phyloP scores from a whole-genome alignment of 2,888 invertebrate genomes.

The Terebella lapidaria region DNA sequence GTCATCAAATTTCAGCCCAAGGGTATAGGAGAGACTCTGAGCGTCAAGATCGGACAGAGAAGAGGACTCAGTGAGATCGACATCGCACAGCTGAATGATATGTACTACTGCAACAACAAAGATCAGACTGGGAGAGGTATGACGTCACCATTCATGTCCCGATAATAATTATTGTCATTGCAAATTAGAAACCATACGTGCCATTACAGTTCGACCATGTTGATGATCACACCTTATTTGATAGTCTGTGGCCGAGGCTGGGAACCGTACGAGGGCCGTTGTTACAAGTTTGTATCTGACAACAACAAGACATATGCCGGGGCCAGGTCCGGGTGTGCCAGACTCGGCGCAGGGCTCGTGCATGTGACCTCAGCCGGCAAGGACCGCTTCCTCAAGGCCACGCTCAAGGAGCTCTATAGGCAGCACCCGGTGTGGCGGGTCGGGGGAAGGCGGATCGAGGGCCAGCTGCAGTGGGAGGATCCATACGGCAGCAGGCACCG shows the following conservation, averaged over 20 bases:
- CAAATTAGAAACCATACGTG: no score
- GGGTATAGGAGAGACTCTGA: conserved; percentile 33
- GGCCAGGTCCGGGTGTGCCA: conserved; percentile 49
- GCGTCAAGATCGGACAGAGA: conserved; percentile 39
- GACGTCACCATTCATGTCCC: no score
- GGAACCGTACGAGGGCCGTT: conserved; percentile 55
- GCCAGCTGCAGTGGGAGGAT: not conserved
- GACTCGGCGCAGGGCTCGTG: conserved; percentile 51
- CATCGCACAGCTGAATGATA: conserved; percentile 41
- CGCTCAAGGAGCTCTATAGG: conserved; percentile 44
- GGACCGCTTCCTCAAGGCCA: conserved; percentile 59
- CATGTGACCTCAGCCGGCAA: conserved; percentile 56
- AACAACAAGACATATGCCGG: conserved; percentile 34
- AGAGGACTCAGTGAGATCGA: conserved; percentile 40
- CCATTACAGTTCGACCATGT: no score
- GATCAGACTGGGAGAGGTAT: conserved; percentile 7
- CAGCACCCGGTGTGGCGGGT: conserved; percentile 7
- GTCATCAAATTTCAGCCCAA: conserved; percentile 41
- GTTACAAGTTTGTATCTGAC: conserved; percentile 54
- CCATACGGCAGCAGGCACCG: not conserved
- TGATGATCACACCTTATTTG: no score
- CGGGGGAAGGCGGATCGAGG: not conserved
- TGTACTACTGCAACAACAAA: conserved; percentile 42
- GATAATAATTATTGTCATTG: no score
- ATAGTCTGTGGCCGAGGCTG: conserved; percentile 56